Evolutionary conservation across 2,888 invertebrate genomes (phyloP).

Genomic region (Apamea monoglypha): DNA sequence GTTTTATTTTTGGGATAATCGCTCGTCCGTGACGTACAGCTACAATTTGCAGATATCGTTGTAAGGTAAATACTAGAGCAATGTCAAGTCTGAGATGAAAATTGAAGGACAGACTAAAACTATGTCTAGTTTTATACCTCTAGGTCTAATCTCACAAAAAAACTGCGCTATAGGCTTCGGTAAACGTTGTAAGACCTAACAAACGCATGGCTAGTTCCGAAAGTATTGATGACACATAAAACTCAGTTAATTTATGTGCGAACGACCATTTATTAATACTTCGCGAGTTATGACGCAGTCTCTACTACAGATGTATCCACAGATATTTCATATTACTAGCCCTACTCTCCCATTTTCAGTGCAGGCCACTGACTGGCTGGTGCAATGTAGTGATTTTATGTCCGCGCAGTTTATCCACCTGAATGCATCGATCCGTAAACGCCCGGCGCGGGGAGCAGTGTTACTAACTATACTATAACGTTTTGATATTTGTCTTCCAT

Average conservation of each 20-base stretch:
- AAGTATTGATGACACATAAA: constrained; percentile 26
- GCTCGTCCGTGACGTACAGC: background rate
- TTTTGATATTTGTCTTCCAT: constrained; percentile 16
- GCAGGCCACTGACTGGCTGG: constrained; percentile 33
- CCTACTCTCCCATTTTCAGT: constrained; percentile 15
- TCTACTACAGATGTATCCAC: constrained; percentile 32
- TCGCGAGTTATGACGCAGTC: constrained; percentile 31
- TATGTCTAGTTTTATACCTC: background rate
- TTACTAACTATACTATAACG: constrained; percentile 15
- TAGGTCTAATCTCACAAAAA: background rate
- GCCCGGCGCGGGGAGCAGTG: constrained; percentile 28
- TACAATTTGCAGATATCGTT: background rate
- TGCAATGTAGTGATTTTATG: constrained; percentile 58
- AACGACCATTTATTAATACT: constrained; percentile 41
- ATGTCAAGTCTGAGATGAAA: background rate
- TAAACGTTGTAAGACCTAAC: background rate
- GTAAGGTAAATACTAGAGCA: background rate
- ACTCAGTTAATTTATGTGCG: constrained; percentile 18
- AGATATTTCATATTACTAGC: constrained; percentile 31
- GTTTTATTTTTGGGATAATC: constrained; percentile 8
- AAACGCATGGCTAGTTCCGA: background rate
- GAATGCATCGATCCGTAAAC: constrained; percentile 59
- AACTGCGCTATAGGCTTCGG: background rate
- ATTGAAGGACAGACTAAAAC: background rate
- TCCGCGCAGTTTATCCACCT: constrained; percentile 58